Conservation (phyloP, 1,140 invertebrate species). For the Trialeurodes vaporariorum region DNA sequence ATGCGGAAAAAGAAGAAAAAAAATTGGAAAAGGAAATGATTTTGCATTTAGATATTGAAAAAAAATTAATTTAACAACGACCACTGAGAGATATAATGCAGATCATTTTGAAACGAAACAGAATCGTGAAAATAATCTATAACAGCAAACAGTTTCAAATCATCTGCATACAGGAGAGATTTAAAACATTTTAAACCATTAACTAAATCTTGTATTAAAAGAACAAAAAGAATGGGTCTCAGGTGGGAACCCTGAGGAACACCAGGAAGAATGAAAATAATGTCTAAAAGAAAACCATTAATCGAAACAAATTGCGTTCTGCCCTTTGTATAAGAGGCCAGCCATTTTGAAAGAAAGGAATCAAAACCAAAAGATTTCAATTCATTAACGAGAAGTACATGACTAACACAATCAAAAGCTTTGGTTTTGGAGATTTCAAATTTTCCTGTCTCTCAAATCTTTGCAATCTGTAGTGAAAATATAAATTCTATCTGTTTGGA, state of each 20-base stretch:
- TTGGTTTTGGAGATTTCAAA: no score
- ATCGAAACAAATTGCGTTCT: constrained; percentile 22
- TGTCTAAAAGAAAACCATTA: constrained; percentile 19
- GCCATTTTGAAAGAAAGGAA: constrained; percentile 19
- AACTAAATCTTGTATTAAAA: constrained; percentile 28
- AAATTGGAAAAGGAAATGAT: constrained; percentile 12
- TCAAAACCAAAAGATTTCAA: neutral
- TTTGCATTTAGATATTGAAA: constrained; percentile 9
- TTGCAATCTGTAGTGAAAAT: no score
- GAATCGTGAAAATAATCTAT: constrained; percentile 8
- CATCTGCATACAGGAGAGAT: constrained; percentile 26
- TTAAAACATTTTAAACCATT: constrained; percentile 21
- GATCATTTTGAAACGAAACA: constrained; percentile 15
- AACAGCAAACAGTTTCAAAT: constrained; percentile 5
- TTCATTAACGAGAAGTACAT: neutral
- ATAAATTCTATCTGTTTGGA: no score
- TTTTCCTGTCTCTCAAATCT: no score
- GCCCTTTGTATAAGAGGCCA: constrained; percentile 22
- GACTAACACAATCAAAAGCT: neutral
- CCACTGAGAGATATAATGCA: constrained; percentile 8
- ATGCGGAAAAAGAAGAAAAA: neutral
- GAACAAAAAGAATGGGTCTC: constrained; percentile 26
- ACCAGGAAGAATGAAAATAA: constrained; percentile 19
- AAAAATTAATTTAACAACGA: constrained; percentile 1
- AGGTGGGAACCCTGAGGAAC: constrained; percentile 29